Percentiles rank a stretch among this genome's conserved stretches.
phyloP scores from a whole-genome alignment of 2,113 vertebrate species.

The Eolophus roseicapilla region DNA sequence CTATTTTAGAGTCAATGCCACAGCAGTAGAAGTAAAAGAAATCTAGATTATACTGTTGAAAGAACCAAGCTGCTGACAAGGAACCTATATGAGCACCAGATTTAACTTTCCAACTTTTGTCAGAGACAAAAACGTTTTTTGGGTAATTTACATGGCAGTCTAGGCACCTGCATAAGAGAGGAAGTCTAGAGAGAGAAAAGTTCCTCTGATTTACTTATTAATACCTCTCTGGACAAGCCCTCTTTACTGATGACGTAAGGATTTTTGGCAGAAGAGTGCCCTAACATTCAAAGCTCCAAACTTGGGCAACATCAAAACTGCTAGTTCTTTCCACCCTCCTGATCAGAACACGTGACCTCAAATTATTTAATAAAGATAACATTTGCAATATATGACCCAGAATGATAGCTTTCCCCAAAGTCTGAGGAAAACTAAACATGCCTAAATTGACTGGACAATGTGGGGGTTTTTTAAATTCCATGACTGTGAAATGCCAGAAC shows the following conservation, averaged over 20 bases:
- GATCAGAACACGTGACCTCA: not conserved
- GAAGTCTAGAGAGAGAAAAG: not conserved
- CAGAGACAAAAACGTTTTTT: not conserved
- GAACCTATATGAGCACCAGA: not conserved
- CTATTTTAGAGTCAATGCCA: not conserved
- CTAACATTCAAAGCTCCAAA: not conserved
- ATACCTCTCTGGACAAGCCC: not conserved
- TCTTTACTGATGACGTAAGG: not conserved
- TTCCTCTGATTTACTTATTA: not conserved
- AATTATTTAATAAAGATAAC: not conserved
- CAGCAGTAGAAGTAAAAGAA: not conserved
- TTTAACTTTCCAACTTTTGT: not conserved
- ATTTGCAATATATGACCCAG: not conserved
- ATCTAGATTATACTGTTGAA: not conserved
- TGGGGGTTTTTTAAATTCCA: not conserved
- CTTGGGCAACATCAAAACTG: not conserved
- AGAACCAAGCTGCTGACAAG: not conserved
- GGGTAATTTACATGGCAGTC: not conserved
- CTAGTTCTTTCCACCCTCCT: not conserved
- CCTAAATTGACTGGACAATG: not conserved
- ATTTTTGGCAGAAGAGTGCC: not conserved
- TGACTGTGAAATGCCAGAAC: not conserved
- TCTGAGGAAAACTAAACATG: not conserved
- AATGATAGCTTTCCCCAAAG: not conserved
- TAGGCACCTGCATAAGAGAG: not conserved